Evolutionary conservation across 2,113 vertebrate species (phyloP).

Genomic region (Lepus europaeus): DNA sequence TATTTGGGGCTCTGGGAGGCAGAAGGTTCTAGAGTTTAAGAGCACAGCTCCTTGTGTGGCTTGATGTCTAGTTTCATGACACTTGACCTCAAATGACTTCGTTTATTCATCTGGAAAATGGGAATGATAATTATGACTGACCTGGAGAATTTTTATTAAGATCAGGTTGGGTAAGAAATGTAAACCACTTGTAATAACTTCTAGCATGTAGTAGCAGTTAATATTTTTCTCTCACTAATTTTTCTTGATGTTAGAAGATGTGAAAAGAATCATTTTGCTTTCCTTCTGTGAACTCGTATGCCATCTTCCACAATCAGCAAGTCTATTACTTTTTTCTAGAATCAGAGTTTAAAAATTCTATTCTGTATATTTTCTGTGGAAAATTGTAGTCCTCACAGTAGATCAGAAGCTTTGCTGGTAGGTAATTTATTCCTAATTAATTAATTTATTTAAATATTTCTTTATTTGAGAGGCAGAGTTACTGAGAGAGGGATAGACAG

Average conservation of each 20-base stretch:
- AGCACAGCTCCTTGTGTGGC: neutral
- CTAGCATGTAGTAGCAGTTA: neutral
- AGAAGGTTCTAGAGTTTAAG: neutral
- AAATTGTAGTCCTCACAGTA: neutral
- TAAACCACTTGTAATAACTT: neutral
- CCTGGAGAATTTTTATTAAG: neutral
- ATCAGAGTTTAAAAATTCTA: neutral
- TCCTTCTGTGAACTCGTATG: neutral
- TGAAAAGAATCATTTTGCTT: neutral
- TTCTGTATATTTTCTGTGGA: neutral
- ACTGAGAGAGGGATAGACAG: too few relatives aligned
- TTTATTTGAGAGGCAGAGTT: too few relatives aligned
- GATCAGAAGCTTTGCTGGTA: neutral
- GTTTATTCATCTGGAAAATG: neutral
- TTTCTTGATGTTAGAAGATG: neutral
- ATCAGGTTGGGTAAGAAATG: neutral
- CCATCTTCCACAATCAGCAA: neutral
- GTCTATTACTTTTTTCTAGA: neutral
- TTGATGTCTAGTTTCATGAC: neutral
- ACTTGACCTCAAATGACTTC: neutral
- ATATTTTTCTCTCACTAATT: neutral
- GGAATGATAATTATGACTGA: neutral
- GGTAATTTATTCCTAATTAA: neutral
- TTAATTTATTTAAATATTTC: too few relatives aligned
- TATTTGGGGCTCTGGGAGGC: neutral